Evolutionary conservation across 1,140 invertebrate species (phyloP), one percentile per base, ranked within the genome.

Genomic region (Latrodectus geometricus): DNA sequence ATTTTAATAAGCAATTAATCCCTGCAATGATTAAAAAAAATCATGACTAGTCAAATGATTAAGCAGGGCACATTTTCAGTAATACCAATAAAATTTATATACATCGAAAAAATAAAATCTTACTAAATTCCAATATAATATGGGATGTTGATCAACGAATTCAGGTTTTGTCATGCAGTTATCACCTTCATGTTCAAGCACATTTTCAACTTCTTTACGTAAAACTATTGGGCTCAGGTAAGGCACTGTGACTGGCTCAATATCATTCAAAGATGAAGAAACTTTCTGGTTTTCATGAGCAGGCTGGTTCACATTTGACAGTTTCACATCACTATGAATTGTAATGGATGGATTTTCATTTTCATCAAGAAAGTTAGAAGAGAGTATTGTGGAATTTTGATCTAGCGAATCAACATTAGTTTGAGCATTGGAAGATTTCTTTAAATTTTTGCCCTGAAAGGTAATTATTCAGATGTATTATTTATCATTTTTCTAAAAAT

Each of bases 121-220:
- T 90, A 95, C 95, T 89, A 99, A 91, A 92, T 99, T 99, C 98
- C 97, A 99, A 92, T 98, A 99, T 23, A 99, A 95, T 87, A 99
- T 99, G 0, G 96, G 96, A 93, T 99, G 97, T 87, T 98, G 96
- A 90, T 98, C 96, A 11, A 98, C 95, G 91, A 99, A 99, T 87
- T 94, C 94, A 0, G 95, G 92, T 88, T 95, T 94, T 0, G 94
- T 94, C 15, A 99, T 92, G 90, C 96, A 95, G 9, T 94, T 91
- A 90, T 99, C 97, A 11, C 97, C 97, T 92, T 99, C 97, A 89
- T 95, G 95, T 84, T 95, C 93, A 88, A 99, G 93, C 88, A 99
- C 96, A 90, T 96, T 98, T 92, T 99, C 98, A 82, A 99, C 92
- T 92, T 99, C 97, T 92, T 99, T 99, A 52, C 97, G 93, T 88